phyloP scores from a whole-genome alignment of 2,797 vertebrate genomes.

The Galago senegalensis region DNA sequence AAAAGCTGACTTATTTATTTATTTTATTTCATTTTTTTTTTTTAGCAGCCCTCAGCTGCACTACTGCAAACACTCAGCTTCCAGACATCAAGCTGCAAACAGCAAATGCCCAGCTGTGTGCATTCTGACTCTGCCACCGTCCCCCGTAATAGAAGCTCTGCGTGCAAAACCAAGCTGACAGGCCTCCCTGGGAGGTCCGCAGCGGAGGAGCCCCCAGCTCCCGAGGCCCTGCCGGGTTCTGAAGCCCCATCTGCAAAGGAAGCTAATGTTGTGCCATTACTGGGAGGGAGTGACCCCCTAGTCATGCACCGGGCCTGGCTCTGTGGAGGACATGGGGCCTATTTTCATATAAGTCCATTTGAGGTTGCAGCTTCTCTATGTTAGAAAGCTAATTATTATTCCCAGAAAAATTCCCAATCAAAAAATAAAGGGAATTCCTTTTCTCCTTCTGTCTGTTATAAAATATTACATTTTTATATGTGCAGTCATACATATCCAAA shows the following conservation, averaged over 20 bases:
- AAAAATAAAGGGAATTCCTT: conserved; percentile 4
- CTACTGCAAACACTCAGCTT: conserved; percentile 77
- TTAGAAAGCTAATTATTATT: conserved; percentile 27
- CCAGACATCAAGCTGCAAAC: conserved; percentile 80
- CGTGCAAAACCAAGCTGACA: not conserved
- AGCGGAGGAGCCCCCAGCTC: not conserved
- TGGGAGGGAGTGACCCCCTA: not conserved
- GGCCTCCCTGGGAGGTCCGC: not conserved
- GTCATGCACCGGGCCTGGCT: not conserved
- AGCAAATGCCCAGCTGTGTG: conserved; percentile 73
- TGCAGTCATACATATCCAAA: not conserved
- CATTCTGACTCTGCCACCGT: conserved; percentile 73
- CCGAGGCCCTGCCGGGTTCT: not conserved
- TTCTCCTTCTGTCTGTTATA: not conserved
- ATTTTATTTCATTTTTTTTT: conserved; percentile 54
- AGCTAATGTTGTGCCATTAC: not conserved
- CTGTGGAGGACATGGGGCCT: not conserved
- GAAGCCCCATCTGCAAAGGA: not conserved
- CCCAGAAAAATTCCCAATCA: not conserved
- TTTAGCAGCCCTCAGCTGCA: conserved; percentile 83
- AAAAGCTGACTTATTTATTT: conserved; percentile 82
- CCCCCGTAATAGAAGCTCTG: conserved; percentile 40
- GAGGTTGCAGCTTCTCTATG: not conserved
- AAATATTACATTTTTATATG: not conserved
- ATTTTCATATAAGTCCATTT: not conserved